phyloP scores from a whole-genome alignment of 1,140 invertebrate species.

The Babylonia areolata region DNA sequence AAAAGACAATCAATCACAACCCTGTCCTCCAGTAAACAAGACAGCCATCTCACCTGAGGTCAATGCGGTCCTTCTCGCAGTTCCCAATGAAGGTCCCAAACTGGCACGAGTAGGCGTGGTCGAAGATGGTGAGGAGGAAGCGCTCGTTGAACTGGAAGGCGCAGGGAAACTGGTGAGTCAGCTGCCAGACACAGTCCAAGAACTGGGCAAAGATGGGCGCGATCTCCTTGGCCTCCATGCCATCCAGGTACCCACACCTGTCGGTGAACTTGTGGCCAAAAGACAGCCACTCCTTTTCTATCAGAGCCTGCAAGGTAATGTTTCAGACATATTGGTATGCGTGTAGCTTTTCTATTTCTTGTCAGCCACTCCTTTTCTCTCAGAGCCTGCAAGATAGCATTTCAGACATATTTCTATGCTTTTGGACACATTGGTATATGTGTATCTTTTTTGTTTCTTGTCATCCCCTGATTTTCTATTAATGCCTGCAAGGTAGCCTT shows the following conservation, averaged over 20 bases:
- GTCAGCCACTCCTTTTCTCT: constrained; percentile 96
- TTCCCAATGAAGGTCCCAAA: constrained; percentile 99
- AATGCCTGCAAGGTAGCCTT: constrained; percentile 80
- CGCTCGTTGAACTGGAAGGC: constrained; percentile 98
- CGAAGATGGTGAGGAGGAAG: constrained; percentile 94
- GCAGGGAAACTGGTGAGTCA: constrained; percentile 90
- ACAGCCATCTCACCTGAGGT: no score
- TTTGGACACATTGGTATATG: no score
- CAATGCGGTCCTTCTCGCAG: constrained; percentile 79
- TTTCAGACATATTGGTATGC: no score
- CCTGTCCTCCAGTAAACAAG: no score
- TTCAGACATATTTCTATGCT: no score
- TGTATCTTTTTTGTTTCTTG: no score
- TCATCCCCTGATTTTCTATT: constrained; percentile 95
- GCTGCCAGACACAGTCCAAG: constrained; percentile 95
- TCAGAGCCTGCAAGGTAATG: constrained; percentile 81
- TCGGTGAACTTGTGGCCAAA: constrained; percentile 98
- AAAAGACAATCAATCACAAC: no score
- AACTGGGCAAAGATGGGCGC: no score
- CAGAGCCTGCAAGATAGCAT: constrained; percentile 80
- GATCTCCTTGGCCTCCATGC: constrained; percentile 93
- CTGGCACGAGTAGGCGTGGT: constrained; percentile 97
- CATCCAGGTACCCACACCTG: constrained; percentile 89
- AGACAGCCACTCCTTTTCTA: constrained; percentile 96
- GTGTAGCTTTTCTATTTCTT: no score